Evolutionary conservation across 2,888 invertebrate genomes (phyloP), one percentile per base, ranked within the genome.

Genomic region (Hololepta plana): DNA sequence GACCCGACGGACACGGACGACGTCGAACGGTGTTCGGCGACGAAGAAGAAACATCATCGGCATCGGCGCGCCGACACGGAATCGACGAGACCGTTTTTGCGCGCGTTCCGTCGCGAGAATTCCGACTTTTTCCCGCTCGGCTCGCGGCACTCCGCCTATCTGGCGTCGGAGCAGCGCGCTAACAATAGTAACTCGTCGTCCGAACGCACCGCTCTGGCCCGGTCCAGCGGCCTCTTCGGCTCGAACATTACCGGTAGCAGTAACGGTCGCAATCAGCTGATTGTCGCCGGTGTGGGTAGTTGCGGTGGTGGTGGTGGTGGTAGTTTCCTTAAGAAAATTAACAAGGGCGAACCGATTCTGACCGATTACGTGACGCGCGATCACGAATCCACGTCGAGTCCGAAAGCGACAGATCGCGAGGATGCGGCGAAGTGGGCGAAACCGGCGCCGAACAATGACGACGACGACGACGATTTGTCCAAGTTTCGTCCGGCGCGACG

Each of bases 41-140:
- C 11, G 19, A 21, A 19, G 9, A 19, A 20, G 16, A 27, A 23
- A 13, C 20, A 15, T 9, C 10, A 22, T 8, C 59, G 61, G 36
- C 73, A 75, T 47, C 67, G 77, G 39, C 67, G 77, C 33, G 73
- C 74, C 49, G 79, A 80, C 35, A 64, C 74, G 32, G 80, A 79
- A 45, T 62, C 67, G 8, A 74, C 69, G 49, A 57, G 68, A 41
- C 64, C 74, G 33, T 79, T 80, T 53, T 70, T 75, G 36, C 65
- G 79, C 38, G 77, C 75, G 16, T 82, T 84, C 51, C 64, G 82
- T 32, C 64, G 84, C 36, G 82, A 84, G 51, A 80, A 81, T 51
- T 81, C 82, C 1, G 82, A 84, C 50, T 72, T 84, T 43, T 79
- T 81, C 47, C 79, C 80, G 6, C 56, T 76, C 28, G 67, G 73